Conservation (phyloP, 2,113 vertebrate genomes). For the Strix uralensis region DNA sequence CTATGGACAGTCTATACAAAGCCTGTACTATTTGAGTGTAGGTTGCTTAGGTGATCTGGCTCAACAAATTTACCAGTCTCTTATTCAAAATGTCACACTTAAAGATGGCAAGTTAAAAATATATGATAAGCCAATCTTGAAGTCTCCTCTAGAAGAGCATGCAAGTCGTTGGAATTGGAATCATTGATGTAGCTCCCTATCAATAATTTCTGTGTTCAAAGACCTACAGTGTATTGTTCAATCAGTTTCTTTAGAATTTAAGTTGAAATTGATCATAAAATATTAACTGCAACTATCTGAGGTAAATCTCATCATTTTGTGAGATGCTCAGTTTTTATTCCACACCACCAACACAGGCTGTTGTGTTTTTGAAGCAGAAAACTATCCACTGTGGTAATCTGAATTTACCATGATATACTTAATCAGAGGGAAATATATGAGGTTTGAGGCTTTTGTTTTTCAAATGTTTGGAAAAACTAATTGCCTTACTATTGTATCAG, state of each 20-base stretch:
- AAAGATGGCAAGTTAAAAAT: neutral
- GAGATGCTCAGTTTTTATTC: neutral
- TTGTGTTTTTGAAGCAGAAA: neutral
- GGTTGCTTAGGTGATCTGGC: neutral
- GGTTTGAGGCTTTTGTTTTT: neutral
- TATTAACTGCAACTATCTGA: neutral
- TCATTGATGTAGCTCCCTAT: neutral
- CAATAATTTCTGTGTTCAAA: neutral
- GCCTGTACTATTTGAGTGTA: neutral
- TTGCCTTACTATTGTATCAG: neutral
- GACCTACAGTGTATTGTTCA: neutral
- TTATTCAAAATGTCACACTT: neutral
- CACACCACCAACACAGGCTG: neutral
- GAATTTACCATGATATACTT: neutral
- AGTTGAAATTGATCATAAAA: slow-evolving; percentile 31
- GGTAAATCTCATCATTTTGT: neutral
- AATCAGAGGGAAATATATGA: neutral
- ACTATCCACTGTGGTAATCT: neutral
- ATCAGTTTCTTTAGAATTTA: neutral
- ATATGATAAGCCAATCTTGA: neutral
- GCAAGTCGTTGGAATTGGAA: neutral
- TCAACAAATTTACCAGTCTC: neutral
- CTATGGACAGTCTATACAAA: neutral
- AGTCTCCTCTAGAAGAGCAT: neutral
- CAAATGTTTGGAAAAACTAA: neutral